These are phyloP conservation scores for Mareca strepera DNA, from an alignment of 2,797 vertebrate species.

Conservation along the genomic window DNA sequence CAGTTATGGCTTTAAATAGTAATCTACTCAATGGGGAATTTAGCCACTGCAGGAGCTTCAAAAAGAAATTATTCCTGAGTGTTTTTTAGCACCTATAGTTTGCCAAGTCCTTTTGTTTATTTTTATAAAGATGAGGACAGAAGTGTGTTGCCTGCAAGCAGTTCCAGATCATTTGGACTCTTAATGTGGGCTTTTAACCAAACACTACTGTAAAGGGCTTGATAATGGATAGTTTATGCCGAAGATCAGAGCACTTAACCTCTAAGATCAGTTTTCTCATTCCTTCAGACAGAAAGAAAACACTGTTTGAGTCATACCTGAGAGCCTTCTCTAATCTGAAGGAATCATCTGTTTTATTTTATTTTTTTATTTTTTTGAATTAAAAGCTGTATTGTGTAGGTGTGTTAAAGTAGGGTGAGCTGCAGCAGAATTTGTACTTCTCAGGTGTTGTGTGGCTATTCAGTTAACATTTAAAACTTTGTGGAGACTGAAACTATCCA, in stretches of 20 bases:
- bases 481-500: not conserved
- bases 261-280: not conserved
- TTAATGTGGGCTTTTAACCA: not conserved
- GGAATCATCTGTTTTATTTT: not conserved
- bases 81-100: not conserved
- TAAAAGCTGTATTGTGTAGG: not conserved
- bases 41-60: not conserved
- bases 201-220: not conserved
- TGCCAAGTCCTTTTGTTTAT: not conserved
- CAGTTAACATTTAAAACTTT: not conserved
- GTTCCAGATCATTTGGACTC: not conserved
- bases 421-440: not conserved
- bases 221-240: not conserved
- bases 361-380: not conserved
- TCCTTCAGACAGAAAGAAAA: constrained; percentile 30
- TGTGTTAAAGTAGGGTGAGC: not conserved
- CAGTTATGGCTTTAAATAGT: not conserved
- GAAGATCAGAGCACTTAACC: constrained; percentile 19
- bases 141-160: constrained; percentile 1
- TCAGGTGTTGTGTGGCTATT: not conserved
- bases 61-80: not conserved
- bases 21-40: not conserved
- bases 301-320: constrained; percentile 21
- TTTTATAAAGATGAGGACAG: not conserved
- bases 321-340: not conserved